These are phyloP conservation scores for Rhizoglyphus robini DNA, from an alignment of 1,140 invertebrate genomes.

Conservation along the genomic window DNA sequence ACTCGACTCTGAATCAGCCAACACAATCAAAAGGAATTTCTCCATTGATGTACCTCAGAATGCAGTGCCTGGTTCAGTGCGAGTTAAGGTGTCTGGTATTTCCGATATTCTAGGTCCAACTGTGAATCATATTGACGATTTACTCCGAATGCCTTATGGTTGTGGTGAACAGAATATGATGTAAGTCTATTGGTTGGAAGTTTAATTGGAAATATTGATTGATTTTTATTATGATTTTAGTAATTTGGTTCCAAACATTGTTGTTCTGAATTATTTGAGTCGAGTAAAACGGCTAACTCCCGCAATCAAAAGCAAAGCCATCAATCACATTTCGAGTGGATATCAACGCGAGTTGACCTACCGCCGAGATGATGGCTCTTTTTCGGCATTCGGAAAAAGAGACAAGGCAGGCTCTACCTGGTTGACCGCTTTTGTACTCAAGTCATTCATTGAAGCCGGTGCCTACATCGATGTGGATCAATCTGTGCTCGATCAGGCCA, in stretches of 20 bases:
- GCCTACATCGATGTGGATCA: constrained; percentile 59
- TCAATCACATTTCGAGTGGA: constrained; percentile 61
- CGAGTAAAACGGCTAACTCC: constrained; percentile 44
- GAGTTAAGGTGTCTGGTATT: constrained; percentile 56
- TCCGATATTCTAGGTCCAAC: constrained; percentile 59
- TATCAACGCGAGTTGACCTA: constrained; percentile 88
- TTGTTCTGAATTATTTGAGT: constrained; percentile 61
- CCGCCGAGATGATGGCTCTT: constrained; percentile 75
- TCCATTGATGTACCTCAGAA: constrained; percentile 55
- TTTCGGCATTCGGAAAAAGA: constrained; percentile 74
- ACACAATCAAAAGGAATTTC: constrained; percentile 39
- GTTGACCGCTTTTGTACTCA: constrained; percentile 85
- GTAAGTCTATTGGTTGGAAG: no score
- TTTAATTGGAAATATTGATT: no score
- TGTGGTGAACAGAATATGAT: constrained; percentile 93
- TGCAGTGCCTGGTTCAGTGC: constrained; percentile 52
- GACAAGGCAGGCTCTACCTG: constrained; percentile 79
- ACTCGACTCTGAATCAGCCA: constrained; percentile 33
- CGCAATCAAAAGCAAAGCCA: constrained; percentile 54
- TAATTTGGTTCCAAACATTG: constrained; percentile 81
- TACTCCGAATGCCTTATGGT: constrained; percentile 67
- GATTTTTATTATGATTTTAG: no score
- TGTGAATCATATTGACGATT: constrained; percentile 50
- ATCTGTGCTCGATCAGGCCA: constrained; percentile 50
- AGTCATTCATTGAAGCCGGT: constrained; percentile 69